Percentiles rank a stretch among this genome's conserved stretches.
These are phyloP conservation scores for Protaetia brevitarsis DNA, from an alignment of 1,140 invertebrate genomes.

Conservation along the genomic window DNA sequence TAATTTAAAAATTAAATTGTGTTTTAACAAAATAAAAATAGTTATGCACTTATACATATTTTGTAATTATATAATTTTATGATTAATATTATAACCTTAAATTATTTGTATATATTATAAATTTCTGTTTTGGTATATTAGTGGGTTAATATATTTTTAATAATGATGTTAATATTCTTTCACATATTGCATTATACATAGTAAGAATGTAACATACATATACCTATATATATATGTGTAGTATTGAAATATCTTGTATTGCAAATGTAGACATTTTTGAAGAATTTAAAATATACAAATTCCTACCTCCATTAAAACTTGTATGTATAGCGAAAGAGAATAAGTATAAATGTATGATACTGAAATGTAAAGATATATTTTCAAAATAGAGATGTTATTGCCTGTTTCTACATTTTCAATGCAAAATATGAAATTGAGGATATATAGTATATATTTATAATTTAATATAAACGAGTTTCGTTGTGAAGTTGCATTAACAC, in stretches of 20 bases:
- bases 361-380: conserved; percentile 19
- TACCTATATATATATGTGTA: conserved; percentile 25
- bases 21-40: neutral
- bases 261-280: neutral
- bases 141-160: conserved; percentile 3
- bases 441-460: conserved; percentile 25
- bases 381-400: conserved; percentile 25
- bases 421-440: conserved; percentile 4
- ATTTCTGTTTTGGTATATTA: neutral
- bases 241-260: conserved; percentile 6
- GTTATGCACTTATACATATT: conserved; percentile 24
- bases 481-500: conserved; percentile 15
- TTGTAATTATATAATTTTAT: conserved; percentile 6
- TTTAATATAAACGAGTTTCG: conserved; percentile 26
- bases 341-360: neutral
- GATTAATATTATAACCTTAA: neutral
- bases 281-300: conserved; percentile 1
- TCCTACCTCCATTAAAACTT: neutral
- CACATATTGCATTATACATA: conserved; percentile 15
- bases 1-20: conserved; percentile 5
- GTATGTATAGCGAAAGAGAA: neutral
- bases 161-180: neutral
- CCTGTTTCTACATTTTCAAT: neutral
- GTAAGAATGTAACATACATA: conserved; percentile 21
- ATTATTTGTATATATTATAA: conserved; percentile 13